These are phyloP conservation scores for Denticeps clupeoides DNA, from an alignment of 2,797 vertebrate genomes.

Conservation along the genomic window DNA sequence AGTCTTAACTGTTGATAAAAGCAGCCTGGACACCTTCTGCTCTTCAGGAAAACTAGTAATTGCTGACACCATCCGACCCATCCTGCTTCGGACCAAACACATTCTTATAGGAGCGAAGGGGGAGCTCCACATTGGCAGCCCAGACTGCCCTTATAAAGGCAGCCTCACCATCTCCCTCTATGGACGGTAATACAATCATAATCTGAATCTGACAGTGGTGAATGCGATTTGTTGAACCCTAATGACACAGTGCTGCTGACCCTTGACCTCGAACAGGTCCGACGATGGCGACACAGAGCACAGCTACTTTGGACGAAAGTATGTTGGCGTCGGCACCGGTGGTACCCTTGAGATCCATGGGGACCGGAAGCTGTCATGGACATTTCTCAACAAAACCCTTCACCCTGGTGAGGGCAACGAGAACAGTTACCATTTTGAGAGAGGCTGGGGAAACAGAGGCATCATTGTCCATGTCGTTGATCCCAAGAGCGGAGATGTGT, in stretches of 20 bases:
- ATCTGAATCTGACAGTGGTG: neutral
- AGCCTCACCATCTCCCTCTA: constrained; percentile 76
- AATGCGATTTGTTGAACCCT: neutral
- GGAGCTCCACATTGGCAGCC: constrained; percentile 77
- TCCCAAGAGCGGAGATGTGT: constrained; percentile 66
- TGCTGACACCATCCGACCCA: constrained; percentile 64
- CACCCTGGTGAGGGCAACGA: constrained; percentile 72
- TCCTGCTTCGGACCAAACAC: constrained; percentile 73
- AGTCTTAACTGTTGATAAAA: neutral
- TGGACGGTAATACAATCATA: constrained; percentile 65
- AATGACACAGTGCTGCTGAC: neutral
- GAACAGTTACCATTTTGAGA: constrained; percentile 77
- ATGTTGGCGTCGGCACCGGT: constrained; percentile 72
- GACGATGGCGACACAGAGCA: constrained; percentile 62
- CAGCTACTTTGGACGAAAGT: constrained; percentile 84
- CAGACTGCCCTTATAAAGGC: constrained; percentile 77
- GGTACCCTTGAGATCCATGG: constrained; percentile 84
- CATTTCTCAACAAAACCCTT: constrained; percentile 82
- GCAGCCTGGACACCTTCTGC: neutral
- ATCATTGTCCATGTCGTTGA: constrained; percentile 81
- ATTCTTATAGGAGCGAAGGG: constrained; percentile 80
- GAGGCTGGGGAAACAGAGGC: constrained; percentile 87
- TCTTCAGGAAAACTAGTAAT: constrained; percentile 79
- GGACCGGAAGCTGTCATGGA: constrained; percentile 81
- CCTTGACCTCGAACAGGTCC: constrained; percentile 48